Evolutionary conservation across 64 coral and sea anemone genomes (phyloP).

Genomic region (Platygyra sinensis): DNA sequence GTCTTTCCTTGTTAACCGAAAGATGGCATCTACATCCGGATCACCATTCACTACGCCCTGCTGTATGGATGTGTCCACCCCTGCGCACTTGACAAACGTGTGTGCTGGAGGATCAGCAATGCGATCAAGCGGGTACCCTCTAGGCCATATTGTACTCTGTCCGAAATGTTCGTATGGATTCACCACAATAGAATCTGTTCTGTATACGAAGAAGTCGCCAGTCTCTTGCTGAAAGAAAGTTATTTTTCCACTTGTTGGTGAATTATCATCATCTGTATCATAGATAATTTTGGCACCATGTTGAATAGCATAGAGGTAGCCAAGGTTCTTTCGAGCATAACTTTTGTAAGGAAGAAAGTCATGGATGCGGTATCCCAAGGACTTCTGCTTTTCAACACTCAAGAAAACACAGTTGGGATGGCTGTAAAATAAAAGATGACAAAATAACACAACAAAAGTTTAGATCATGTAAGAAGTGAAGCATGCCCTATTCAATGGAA

Average conservation of each 20-base stretch:
- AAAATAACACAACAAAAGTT: too few relatives aligned
- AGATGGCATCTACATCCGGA: slow-evolving; percentile 56
- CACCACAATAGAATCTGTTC: slow-evolving; percentile 1
- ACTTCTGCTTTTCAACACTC: slow-evolving; percentile 10
- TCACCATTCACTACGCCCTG: slow-evolving; percentile 60
- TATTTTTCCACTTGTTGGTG: slow-evolving; percentile 26
- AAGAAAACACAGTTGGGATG: slow-evolving; percentile 39
- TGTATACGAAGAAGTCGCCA: slow-evolving; percentile 51
- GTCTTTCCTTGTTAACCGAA: slow-evolving; percentile 58
- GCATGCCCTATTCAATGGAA: too few relatives aligned
- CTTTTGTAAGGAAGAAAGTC: slow-evolving; percentile 40
- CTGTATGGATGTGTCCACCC: slow-evolving; percentile 21
- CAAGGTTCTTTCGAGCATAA: slow-evolving; percentile 42
- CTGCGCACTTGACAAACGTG: slow-evolving; percentile 16
- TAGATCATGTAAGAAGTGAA: too few relatives aligned
- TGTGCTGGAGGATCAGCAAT: slow-evolving; percentile 9
- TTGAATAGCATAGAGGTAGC: slow-evolving; percentile 57
- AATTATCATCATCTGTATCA: slow-evolving; percentile 65
- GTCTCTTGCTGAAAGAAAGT: slow-evolving; percentile 35
- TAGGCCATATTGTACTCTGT: slow-evolving; percentile 50
- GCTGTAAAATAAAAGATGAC: slow-evolving; percentile 21
- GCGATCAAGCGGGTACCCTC: slow-evolving; percentile 50
- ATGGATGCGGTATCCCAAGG: slow-evolving; percentile 25
- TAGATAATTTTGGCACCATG: slow-evolving; percentile 55
- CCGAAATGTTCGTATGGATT: slow-evolving; percentile 66